Percentiles rank a stretch among this genome's conserved stretches.
Conservation (phyloP, 1,140 invertebrate species). For the Anoplolepis gracilipes region DNA sequence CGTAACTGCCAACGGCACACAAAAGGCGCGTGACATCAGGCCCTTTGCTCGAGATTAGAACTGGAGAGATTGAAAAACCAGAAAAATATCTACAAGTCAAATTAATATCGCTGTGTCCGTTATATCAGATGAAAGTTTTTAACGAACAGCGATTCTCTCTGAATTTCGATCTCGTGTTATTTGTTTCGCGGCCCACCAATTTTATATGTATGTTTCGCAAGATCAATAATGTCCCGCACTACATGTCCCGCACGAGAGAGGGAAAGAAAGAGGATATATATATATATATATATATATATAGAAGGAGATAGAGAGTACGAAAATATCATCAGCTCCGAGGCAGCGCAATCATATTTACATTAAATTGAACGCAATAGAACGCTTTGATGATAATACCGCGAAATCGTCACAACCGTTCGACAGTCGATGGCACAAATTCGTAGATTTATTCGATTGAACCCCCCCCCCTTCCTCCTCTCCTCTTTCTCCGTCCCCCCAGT, state of each 20-base stretch:
- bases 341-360: slow-evolving; percentile 49
- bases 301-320: neutral
- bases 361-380: slow-evolving; percentile 45
- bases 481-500: neutral
- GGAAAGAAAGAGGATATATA: neutral
- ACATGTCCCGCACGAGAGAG: neutral
- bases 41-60: slow-evolving; percentile 42
- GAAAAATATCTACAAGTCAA: slow-evolving; percentile 28
- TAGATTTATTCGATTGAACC: slow-evolving; percentile 35
- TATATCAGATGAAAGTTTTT: neutral
- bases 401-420: slow-evolving; percentile 32
- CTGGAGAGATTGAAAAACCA: slow-evolving; percentile 45
- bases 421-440: slow-evolving; percentile 25
- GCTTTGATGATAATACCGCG: slow-evolving; percentile 50
- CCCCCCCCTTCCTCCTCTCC: neutral
- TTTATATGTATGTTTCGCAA: neutral
- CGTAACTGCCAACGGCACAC: neutral
- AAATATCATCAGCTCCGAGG: slow-evolving; percentile 47
- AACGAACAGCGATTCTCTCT: slow-evolving; percentile 1
- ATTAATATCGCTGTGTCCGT: neutral
- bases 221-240: slow-evolving; percentile 28
- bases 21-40: slow-evolving; percentile 45
- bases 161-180: slow-evolving; percentile 36
- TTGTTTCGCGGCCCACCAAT: neutral
- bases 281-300: no score